Conservation (phyloP, 2,888 invertebrate genomes). For the Metopia argyrocephala region DNA sequence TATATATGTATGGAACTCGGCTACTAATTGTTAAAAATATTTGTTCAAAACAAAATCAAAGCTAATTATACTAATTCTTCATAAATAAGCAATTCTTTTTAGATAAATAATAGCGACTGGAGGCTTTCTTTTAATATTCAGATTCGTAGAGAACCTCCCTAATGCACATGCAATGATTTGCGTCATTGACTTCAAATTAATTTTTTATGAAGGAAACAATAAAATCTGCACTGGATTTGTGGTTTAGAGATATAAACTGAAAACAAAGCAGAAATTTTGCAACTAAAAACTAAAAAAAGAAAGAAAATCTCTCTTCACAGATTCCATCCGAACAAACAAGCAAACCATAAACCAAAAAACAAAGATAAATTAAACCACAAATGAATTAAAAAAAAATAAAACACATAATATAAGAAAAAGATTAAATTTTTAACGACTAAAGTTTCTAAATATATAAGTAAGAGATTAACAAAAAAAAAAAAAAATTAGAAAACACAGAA, state of each 20-base stretch:
- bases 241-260: conserved; percentile 28
- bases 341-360: conserved; percentile 31
- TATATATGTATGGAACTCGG: no score
- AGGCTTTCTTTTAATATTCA: no score
- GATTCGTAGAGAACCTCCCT: not conserved
- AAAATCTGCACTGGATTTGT: conserved; percentile 13
- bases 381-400: not conserved
- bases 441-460: conserved; percentile 17
- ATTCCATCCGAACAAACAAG: conserved; percentile 26
- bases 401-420: not conserved
- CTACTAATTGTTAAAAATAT: no score
- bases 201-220: not conserved
- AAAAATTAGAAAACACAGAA: not conserved
- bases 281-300: not conserved
- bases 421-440: conserved; percentile 35
- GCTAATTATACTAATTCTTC: no score
- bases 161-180: not conserved
- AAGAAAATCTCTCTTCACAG: not conserved
- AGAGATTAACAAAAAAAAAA: not conserved
- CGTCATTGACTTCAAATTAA: not conserved
- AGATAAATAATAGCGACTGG: no score
- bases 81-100: no score
- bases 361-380: conserved; percentile 45
- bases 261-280: conserved; percentile 1
- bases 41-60: no score